Percentiles rank a stretch among this genome's conserved stretches.
phyloP scores from a whole-genome alignment of 1,140 invertebrate species.

The Paraescarpia echinospica region DNA sequence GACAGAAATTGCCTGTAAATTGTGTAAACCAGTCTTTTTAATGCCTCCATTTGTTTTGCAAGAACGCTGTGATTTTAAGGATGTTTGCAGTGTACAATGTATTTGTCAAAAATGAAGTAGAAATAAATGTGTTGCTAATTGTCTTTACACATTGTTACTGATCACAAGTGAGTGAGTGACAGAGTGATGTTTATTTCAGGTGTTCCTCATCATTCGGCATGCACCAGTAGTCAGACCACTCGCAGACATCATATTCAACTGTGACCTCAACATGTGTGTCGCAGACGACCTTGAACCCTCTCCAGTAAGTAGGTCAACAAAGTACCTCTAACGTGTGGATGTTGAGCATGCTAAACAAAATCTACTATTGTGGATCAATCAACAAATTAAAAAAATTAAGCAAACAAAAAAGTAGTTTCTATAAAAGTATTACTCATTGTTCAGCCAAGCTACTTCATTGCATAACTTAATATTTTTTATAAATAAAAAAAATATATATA shows the following conservation, averaged over 20 bases:
- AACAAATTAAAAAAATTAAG: no score
- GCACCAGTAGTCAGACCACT: conserved; percentile 83
- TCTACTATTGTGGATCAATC: no score
- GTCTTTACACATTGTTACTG: neutral
- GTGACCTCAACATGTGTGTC: conserved; percentile 37
- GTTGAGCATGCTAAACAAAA: neutral
- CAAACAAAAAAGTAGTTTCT: no score
- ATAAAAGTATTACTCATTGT: no score
- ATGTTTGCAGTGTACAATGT: neutral
- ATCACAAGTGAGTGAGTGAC: neutral
- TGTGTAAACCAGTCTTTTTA: no score
- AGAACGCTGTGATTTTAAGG: conserved; percentile 16
- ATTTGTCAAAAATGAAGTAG: neutral
- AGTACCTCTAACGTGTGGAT: neutral
- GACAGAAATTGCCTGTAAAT: no score
- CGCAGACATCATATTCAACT: conserved; percentile 84
- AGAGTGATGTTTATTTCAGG: conserved; percentile 39
- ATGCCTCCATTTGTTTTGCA: neutral
- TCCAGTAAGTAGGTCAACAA: conserved; percentile 8
- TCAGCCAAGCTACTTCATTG: no score
- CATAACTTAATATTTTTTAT: no score
- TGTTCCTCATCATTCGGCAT: conserved; percentile 92
- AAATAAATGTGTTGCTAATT: neutral
- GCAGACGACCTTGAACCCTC: neutral
- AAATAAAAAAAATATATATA: no score